Conservation (phyloP, 92 coral and sea anemone species). For the Phenganax marumi region DNA sequence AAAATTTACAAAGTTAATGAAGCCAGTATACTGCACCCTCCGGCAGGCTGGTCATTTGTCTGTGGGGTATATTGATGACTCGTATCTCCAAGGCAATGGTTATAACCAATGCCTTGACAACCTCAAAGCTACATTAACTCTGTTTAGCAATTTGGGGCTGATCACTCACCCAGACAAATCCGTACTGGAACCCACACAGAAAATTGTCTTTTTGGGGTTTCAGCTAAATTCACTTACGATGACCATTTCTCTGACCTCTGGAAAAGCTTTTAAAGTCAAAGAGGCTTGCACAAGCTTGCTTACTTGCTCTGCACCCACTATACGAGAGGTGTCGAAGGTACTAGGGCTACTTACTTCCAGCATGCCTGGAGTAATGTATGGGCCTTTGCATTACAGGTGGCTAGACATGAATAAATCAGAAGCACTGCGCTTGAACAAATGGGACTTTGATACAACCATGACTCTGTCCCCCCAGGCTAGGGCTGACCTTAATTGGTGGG, state of each 20-base stretch:
- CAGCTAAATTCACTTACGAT: neutral
- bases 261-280: neutral
- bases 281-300: neutral
- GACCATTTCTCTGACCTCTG: neutral
- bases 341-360: too few relatives aligned
- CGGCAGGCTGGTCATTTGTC: neutral
- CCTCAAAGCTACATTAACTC: neutral
- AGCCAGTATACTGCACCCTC: neutral
- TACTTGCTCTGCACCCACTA: neutral
- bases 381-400: too few relatives aligned
- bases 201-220: neutral
- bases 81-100: neutral
- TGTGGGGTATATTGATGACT: neutral
- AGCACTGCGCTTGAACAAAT: too few relatives aligned
- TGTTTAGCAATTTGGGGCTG: neutral
- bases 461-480: conserved; percentile 11
- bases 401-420: too few relatives aligned
- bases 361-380: too few relatives aligned
- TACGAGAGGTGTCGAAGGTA: neutral
- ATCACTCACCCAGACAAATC: neutral
- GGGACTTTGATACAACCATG: too few relatives aligned
- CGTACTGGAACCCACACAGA: neutral
- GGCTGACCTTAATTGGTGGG: conserved; percentile 53
- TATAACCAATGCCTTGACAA: neutral
- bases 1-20: too few relatives aligned